A percentile compares a stretch with the other conserved stretches of the same genome.
Conservation (phyloP, 2,888 invertebrate genomes). For the Cosmia trapezina region DNA sequence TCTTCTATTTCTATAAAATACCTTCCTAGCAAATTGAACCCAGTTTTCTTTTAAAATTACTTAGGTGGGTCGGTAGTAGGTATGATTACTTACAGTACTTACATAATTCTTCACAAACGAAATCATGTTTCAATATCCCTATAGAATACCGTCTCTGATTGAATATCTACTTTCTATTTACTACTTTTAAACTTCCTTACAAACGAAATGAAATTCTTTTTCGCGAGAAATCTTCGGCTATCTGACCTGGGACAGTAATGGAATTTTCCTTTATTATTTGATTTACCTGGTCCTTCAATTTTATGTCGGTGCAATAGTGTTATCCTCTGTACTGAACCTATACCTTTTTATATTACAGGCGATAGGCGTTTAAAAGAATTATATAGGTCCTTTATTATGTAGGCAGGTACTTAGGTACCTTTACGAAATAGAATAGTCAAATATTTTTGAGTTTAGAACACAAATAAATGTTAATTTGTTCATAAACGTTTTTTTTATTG, state of each 20-base stretch:
- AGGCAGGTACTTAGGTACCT: conserved; percentile 1
- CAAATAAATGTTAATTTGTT: no score
- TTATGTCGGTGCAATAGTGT: conserved; percentile 84
- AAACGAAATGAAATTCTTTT: conserved; percentile 78
- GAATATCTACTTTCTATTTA: conserved; percentile 52
- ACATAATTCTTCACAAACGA: conserved; percentile 33
- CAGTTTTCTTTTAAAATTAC: conserved; percentile 20
- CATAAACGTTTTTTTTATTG: no score
- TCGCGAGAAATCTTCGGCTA: conserved; percentile 80
- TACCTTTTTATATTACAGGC: conserved; percentile 69
- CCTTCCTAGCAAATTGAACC: not conserved
- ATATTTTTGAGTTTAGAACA: no score
- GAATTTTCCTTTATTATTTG: conserved; percentile 89
- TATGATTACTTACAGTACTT: conserved; percentile 9
- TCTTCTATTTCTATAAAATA: not conserved
- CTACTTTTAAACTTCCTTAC: conserved; percentile 61
- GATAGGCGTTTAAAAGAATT: conserved; percentile 39
- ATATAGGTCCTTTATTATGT: not conserved
- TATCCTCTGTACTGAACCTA: conserved; percentile 72
- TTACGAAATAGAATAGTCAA: not conserved
- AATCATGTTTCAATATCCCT: conserved; percentile 44
- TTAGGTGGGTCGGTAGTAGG: conserved; percentile 7
- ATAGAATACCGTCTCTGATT: conserved; percentile 37
- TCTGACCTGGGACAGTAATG: conserved; percentile 83
- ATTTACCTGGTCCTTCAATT: conserved; percentile 86